Evolutionary conservation across 2,888 invertebrate species (phyloP).

Genomic region (Nemotelus nigrinus): DNA sequence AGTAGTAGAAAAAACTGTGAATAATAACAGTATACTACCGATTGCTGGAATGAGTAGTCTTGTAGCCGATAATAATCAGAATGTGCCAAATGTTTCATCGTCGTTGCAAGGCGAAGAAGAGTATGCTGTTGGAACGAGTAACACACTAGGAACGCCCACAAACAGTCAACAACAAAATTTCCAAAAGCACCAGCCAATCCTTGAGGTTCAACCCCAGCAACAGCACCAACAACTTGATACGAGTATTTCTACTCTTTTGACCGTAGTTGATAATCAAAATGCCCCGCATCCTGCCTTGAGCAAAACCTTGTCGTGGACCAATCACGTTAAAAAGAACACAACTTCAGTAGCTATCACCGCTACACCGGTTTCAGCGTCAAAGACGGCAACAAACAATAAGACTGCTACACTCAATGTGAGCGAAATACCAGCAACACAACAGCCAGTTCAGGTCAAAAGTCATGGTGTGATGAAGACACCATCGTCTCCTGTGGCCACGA

Average conservation of each 20-base stretch:
- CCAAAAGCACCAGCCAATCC: conserved; percentile 46
- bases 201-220: conserved; percentile 25
- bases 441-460: conserved; percentile 62
- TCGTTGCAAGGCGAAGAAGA: conserved; percentile 31
- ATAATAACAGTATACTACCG: conserved; percentile 15
- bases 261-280: neutral
- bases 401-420: conserved; percentile 63
- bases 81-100: conserved; percentile 46
- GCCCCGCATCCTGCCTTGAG: conserved; percentile 46
- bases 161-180: conserved; percentile 40
- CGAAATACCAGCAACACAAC: conserved; percentile 63
- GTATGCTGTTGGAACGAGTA: neutral
- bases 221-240: conserved; percentile 8
- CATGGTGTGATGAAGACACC: conserved; percentile 62
- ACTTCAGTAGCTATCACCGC: conserved; percentile 63
- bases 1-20: conserved; percentile 34
- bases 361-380: conserved; percentile 63
- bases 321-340: conserved; percentile 65
- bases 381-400: conserved; percentile 63
- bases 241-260: neutral
- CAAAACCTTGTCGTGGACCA: conserved; percentile 65
- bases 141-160: conserved; percentile 13
- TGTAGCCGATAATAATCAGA: conserved; percentile 41
- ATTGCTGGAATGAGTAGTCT: neutral
- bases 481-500: conserved; percentile 65